A percentile compares a stretch with the other conserved stretches of the same genome.
Evolutionary conservation across 2,113 vertebrate genomes (phyloP).

Genomic region (Crypturellus undulatus): DNA sequence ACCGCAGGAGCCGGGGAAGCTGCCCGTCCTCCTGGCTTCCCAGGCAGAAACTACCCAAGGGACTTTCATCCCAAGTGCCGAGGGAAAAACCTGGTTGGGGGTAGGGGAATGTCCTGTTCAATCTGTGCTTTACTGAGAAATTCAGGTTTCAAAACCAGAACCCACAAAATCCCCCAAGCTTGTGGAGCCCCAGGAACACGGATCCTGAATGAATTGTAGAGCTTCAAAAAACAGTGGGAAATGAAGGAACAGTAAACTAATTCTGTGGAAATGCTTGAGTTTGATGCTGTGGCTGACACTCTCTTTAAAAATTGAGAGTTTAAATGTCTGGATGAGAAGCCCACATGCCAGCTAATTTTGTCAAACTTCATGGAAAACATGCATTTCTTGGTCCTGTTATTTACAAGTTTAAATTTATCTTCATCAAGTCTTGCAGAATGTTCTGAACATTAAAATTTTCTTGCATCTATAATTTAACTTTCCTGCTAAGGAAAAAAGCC

Average conservation of each 20-base stretch:
- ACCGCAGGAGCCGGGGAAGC: too few species aligned
- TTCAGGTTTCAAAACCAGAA: neutral
- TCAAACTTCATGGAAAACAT: neutral
- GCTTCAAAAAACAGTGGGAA: rapidly evolving
- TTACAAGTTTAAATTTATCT: neutral
- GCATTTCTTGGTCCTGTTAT: rapidly evolving
- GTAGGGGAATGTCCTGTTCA: neutral
- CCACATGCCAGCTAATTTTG: neutral
- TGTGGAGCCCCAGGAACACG: neutral
- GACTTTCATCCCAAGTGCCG: too few species aligned
- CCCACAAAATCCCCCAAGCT: rapidly evolving
- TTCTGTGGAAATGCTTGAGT: neutral
- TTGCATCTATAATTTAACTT: neutral
- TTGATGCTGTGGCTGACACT: neutral
- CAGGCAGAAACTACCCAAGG: too few species aligned
- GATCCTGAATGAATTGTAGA: neutral
- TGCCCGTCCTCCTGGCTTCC: too few species aligned
- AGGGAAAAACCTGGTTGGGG: too few species aligned
- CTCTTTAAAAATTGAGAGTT: neutral
- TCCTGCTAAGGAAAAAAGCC: neutral
- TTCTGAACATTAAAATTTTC: neutral
- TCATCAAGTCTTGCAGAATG: neutral
- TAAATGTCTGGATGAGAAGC: neutral
- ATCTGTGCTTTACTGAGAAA: neutral
- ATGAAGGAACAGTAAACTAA: neutral